phyloP scores from a whole-genome alignment of 2,113 vertebrate species.

The Lepisosteus osseus region DNA sequence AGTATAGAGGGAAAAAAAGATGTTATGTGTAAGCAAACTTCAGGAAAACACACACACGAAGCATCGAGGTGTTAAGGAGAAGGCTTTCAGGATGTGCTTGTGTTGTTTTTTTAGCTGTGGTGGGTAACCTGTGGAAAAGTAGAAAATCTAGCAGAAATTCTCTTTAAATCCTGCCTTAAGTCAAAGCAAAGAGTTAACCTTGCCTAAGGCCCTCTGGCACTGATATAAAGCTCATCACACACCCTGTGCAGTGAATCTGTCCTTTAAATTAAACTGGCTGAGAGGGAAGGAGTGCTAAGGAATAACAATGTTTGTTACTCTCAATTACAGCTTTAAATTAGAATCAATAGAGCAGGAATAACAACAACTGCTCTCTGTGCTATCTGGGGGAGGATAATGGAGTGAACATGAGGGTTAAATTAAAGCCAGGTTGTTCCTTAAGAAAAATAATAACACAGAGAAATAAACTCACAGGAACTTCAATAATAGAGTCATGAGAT shows the following conservation, averaged over 20 bases:
- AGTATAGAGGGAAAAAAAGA: too few species aligned
- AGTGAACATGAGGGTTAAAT: slow-evolving; percentile 65
- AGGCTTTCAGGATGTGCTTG: too few species aligned
- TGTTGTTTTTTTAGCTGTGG: too few species aligned
- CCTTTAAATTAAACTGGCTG: slow-evolving; percentile 49
- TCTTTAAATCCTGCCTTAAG: slow-evolving; percentile 5
- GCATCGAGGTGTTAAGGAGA: too few species aligned
- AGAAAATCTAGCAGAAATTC: too few species aligned
- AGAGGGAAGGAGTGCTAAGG: slow-evolving; percentile 40
- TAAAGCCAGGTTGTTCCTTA: slow-evolving; percentile 63
- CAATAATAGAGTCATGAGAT: slow-evolving; percentile 41
- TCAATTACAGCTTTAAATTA: slow-evolving; percentile 74
- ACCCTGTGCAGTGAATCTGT: slow-evolving; percentile 37
- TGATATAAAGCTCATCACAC: slow-evolving; percentile 38
- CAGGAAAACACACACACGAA: too few species aligned
- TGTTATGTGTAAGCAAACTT: too few species aligned
- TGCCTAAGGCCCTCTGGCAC: slow-evolving; percentile 28
- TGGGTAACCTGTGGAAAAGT: too few species aligned
- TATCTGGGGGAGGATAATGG: slow-evolving; percentile 52
- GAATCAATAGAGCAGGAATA: slow-evolving; percentile 73
- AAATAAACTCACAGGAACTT: slow-evolving; percentile 39
- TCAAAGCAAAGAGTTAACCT: slow-evolving; percentile 45
- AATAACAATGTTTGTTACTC: slow-evolving; percentile 76
- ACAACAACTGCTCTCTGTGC: slow-evolving; percentile 39
- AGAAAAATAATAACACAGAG: slow-evolving; percentile 54